Evolutionary conservation across 2,113 vertebrate species (phyloP), one percentile per base, ranked within the genome.

Genomic region (Brachypteracias leptosomus): DNA sequence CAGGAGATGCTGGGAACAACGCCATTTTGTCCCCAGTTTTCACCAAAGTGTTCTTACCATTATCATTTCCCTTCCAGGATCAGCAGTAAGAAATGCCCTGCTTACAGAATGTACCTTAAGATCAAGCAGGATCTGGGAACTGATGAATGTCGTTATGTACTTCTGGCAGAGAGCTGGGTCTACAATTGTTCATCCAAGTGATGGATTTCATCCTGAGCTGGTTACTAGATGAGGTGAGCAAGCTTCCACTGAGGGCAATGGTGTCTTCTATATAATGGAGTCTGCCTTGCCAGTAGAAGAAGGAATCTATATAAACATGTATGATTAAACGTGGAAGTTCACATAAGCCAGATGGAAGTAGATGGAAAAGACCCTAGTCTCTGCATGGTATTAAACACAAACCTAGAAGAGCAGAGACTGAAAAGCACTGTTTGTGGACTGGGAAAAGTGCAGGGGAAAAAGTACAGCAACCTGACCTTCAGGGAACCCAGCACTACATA

Each of bases 281-380:
- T 22, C 25, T 81, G 18, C 38, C 65, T 81, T 87, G 28, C 25
- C 28, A 51, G 47, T 5, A 62, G 38, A 95, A 75, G 42, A 11
- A 88, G 14, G 2, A 20, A 88, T 17, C 6, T 62, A 31, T 20
- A 2, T 40, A 59, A 78, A 46, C 17, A 17, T 11, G 1, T 36
- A 46, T 33, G 22, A 74, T 6, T 35, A 58, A 40, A 31, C 0
- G 0, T 18, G 5, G 13, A 22, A 66, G 20, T 13, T 62, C 7
- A 13, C 19, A 71, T 9, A 35, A 70, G 61, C n/a, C 74, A 31
- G 58, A 26, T 36, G 58, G 58, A 61, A 15, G 5, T 46, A 86
- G 42, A 44, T 13, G 28, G 24, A 81, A 73, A 84, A 73, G 21
- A 19, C 15, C n/a, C 7, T 2, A 44, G 19, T 40, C 38, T 17